Evolutionary conservation across 2,113 vertebrate genomes (phyloP).

Genomic region (Dromas ardeola): DNA sequence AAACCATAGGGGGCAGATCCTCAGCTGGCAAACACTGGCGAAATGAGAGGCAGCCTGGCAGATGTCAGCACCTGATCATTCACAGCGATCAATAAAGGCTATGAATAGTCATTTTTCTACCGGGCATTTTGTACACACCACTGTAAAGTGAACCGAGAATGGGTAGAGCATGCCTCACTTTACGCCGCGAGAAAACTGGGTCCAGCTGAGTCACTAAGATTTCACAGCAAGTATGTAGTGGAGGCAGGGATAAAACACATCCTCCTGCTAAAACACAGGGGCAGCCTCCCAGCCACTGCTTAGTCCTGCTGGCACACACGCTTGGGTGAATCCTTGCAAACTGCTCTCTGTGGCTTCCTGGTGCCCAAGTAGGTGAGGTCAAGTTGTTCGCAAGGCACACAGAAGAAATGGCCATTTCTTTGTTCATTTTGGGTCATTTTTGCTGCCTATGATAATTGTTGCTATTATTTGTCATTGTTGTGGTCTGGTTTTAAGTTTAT

Average conservation of each 20-base stretch:
- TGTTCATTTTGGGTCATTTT: neutral
- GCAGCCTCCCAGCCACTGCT: rapidly evolving
- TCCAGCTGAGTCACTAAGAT: neutral
- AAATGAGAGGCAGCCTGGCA: neutral
- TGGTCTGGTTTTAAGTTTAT: neutral
- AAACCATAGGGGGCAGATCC: neutral
- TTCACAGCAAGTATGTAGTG: rapidly evolving
- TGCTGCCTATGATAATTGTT: neutral
- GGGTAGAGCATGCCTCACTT: rapidly evolving
- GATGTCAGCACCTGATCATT: neutral
- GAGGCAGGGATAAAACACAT: neutral
- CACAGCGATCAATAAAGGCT: neutral
- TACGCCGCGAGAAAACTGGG: neutral
- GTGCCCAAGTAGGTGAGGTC: neutral
- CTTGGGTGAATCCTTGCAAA: neutral
- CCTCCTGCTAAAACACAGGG: neutral
- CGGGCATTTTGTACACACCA: rapidly evolving
- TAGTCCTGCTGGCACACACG: neutral
- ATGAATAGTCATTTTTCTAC: rapidly evolving
- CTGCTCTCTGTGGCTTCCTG: neutral
- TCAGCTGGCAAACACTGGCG: neutral
- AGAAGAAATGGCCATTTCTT: neutral
- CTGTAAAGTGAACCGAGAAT: rapidly evolving
- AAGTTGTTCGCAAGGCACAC: neutral
- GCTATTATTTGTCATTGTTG: neutral